phyloP scores from a whole-genome alignment of 2,888 invertebrate species.

The Cartodere bifasciata region DNA sequence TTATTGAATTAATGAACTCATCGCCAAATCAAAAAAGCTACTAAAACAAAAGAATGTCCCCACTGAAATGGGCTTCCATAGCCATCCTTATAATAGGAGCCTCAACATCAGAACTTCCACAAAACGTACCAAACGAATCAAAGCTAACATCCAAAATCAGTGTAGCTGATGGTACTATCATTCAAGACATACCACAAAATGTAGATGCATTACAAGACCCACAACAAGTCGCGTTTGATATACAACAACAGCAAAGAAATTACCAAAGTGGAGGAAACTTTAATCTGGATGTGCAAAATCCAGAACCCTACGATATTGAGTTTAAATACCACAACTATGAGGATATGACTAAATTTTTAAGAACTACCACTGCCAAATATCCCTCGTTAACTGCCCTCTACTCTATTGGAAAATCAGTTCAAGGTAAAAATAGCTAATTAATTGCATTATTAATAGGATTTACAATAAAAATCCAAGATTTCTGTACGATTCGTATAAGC shows the following conservation, averaged over 20 bases:
- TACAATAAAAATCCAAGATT: too few species aligned
- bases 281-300: conserved; percentile 15
- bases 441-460: too few species aligned
- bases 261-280: conserved; percentile 16
- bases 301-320: conserved; percentile 41
- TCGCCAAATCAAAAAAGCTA: too few species aligned
- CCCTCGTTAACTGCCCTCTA: conserved; percentile 83
- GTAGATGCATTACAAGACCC: neutral
- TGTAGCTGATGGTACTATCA: too few species aligned
- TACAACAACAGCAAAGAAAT: conserved; percentile 18
- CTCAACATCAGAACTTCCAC: too few species aligned
- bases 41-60: too few species aligned
- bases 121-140: neutral
- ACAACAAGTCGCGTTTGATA: neutral
- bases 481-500: too few species aligned
- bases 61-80: too few species aligned
- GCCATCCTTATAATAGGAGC: too few species aligned
- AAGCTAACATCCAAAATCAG: neutral
- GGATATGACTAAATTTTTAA: conserved; percentile 68
- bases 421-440: conserved; percentile 49
- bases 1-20: too few species aligned
- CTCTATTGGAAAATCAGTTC: conserved; percentile 86
- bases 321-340: conserved; percentile 83
- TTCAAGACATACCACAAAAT: too few species aligned
- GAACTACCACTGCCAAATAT: conserved; percentile 65